Conservation (phyloP, 1,140 invertebrate genomes). For the Heliothis virescens region DNA sequence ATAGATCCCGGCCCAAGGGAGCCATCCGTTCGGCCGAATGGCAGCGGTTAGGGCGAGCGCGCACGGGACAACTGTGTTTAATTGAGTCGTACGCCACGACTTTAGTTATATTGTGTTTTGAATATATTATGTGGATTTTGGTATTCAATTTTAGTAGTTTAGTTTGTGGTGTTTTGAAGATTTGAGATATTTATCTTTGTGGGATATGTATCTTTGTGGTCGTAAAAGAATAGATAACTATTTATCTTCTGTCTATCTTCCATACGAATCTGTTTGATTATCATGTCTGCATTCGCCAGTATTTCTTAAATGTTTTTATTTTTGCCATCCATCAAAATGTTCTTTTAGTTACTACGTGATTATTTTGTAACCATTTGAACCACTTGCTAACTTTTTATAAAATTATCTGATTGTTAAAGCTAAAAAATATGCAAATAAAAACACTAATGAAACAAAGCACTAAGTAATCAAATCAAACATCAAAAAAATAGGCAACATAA, state of each 20-base stretch:
- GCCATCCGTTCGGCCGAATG: constrained; percentile 62
- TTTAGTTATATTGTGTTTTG: constrained; percentile 52
- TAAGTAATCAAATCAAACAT: neutral
- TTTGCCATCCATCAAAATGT: no score
- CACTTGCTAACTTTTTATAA: no score
- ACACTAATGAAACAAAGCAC: neutral
- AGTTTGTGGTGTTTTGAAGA: neutral
- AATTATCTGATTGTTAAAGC: no score
- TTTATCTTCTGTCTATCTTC: no score
- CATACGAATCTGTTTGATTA: no score
- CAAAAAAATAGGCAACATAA: neutral
- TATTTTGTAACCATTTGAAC: no score
- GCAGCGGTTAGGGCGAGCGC: constrained; percentile 51
- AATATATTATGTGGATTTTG: constrained; percentile 47
- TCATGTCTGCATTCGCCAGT: no score
- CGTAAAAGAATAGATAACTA: no score
- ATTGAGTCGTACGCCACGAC: constrained; percentile 48
- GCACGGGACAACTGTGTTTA: constrained; percentile 51
- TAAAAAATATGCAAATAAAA: neutral
- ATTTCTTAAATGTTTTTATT: no score
- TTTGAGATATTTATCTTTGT: no score
- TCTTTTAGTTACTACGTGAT: no score
- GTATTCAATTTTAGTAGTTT: neutral
- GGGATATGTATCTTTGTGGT: no score
- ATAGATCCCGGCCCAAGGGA: constrained; percentile 57